Evolutionary conservation across 2,888 invertebrate genomes (phyloP).

Genomic region (Callyntrura guangdongensis): DNA sequence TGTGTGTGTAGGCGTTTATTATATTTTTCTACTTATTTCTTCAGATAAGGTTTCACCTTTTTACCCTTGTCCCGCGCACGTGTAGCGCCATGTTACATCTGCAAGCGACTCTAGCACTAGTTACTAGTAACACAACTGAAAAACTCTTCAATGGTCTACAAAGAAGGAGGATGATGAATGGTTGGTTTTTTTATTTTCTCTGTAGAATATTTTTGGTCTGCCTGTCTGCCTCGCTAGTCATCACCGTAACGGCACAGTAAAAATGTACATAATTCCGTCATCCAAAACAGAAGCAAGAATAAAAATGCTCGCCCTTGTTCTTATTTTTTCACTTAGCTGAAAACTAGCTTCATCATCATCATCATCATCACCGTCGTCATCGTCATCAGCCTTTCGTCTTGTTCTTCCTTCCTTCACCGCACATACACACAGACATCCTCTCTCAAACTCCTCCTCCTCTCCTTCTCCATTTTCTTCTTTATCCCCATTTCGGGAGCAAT

Average conservation of each 20-base stretch:
- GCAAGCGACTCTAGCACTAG: no score
- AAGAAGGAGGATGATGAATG: conserved; percentile 21
- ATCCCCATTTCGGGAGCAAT: conserved; percentile 81
- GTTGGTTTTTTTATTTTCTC: not conserved
- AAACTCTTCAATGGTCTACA: conserved; percentile 5
- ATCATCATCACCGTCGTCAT: conserved; percentile 24
- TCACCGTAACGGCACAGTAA: not conserved
- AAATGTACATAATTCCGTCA: conserved; percentile 18
- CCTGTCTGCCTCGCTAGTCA: not conserved
- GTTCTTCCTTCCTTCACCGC: conserved; percentile 26
- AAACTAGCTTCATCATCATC: conserved; percentile 36
- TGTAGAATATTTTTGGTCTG: not conserved
- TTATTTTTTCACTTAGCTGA: conserved; percentile 63
- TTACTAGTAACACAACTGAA: not conserved
- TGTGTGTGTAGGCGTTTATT: no score
- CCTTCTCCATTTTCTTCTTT: conserved; percentile 58
- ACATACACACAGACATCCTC: no score
- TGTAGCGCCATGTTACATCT: not conserved
- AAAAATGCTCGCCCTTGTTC: conserved; percentile 64
- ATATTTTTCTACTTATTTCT: no score
- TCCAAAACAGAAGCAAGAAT: conserved; percentile 2
- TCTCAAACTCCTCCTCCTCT: not conserved
- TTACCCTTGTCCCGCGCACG: no score
- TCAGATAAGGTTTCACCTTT: no score
- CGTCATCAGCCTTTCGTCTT: not conserved